A percentile compares a stretch with the other conserved stretches of the same genome.
Evolutionary conservation across 1,140 invertebrate species (phyloP).

Genomic region (Aphelinus certus): DNA sequence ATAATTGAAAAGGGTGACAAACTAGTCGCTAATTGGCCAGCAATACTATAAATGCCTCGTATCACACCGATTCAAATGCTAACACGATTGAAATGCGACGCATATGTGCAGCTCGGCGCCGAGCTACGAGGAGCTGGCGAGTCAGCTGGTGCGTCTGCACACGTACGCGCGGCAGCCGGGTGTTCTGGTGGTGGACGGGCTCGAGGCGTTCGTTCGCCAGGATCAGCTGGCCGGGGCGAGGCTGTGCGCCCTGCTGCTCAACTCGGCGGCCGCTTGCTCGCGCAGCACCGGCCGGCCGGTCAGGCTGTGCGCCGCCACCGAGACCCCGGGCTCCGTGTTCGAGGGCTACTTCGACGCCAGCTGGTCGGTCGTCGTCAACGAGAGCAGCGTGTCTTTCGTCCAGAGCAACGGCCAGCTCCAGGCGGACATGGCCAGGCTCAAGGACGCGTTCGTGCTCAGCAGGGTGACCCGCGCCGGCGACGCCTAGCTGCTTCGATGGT

Average conservation of each 20-base stretch:
- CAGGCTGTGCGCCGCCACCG: constrained; percentile 30
- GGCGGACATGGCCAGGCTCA: neutral
- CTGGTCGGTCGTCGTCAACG: constrained; percentile 39
- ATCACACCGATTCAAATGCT: too few species aligned
- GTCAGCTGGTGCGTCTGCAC: constrained; percentile 52
- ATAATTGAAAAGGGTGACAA: neutral
- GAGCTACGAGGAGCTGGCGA: constrained; percentile 49
- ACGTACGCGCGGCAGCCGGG: constrained; percentile 49
- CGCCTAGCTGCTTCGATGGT: too few species aligned
- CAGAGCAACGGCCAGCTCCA: too few species aligned
- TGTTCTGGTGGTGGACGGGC: constrained; percentile 56
- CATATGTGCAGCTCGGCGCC: neutral
- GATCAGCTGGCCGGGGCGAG: constrained; percentile 46
- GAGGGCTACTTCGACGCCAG: constrained; percentile 53
- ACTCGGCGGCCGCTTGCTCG: constrained; percentile 52
- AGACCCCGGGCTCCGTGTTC: neutral
- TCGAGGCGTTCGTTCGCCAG: constrained; percentile 50
- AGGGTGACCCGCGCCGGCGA: neutral
- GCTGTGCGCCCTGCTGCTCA: constrained; percentile 49
- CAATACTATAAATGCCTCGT: too few species aligned
- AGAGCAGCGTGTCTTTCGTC: too few species aligned
- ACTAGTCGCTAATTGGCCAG: neutral
- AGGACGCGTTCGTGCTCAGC: constrained; percentile 24
- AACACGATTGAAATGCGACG: neutral
- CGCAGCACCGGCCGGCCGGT: constrained; percentile 25